Conservation (phyloP, 2,113 vertebrate genomes). For the Callospermophilus lateralis region DNA sequence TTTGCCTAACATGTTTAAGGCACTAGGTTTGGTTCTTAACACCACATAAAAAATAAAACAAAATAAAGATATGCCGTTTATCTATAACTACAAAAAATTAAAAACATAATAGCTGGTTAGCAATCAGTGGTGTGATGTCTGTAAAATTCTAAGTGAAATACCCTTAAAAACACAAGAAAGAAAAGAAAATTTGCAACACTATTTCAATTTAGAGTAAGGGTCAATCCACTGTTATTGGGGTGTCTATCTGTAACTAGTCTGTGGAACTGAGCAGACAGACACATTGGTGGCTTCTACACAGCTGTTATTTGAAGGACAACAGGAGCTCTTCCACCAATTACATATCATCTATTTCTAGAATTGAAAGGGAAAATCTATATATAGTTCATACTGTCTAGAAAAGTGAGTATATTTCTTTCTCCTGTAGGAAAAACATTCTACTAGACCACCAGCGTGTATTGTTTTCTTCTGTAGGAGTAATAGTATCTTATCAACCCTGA, state of each 20-base stretch:
- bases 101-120: not conserved
- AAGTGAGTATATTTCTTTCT: not conserved
- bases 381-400: not conserved
- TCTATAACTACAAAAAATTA: not conserved
- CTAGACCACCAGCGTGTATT: not conserved
- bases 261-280: not conserved
- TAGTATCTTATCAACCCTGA: not conserved
- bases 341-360: not conserved
- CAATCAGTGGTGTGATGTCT: not conserved
- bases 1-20: too few relatives aligned
- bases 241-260: not conserved
- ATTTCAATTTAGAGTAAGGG: not conserved
- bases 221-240: not conserved
- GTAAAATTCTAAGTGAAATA: constrained; percentile 37
- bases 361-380: not conserved
- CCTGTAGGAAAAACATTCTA: not conserved
- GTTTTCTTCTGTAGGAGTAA: not conserved
- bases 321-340: not conserved
- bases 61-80: too few relatives aligned
- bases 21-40: too few relatives aligned
- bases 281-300: not conserved
- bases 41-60: too few relatives aligned
- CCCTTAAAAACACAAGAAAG: not conserved
- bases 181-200: not conserved
- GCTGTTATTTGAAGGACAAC: not conserved